These are phyloP conservation scores for Cygnus olor DNA, from an alignment of 2,797 vertebrate genomes.

Conservation along the genomic window DNA sequence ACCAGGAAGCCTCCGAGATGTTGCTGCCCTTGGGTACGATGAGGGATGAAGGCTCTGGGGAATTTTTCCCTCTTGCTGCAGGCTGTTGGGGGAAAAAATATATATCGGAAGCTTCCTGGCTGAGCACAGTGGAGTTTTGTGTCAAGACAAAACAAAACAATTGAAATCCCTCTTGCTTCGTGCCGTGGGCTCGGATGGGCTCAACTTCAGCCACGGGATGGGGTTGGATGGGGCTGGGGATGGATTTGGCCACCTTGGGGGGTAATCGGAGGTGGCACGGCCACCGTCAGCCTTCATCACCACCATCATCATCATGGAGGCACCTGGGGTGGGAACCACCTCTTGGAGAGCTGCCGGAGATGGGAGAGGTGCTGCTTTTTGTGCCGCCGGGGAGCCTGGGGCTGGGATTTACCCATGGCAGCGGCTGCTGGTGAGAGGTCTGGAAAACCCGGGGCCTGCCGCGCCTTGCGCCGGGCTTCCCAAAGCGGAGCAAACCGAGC, in stretches of 20 bases:
- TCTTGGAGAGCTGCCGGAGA: not conserved
- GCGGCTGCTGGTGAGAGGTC: not conserved
- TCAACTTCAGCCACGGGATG: not conserved
- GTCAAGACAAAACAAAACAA: not conserved
- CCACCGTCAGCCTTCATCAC: not conserved
- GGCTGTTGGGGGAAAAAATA: not conserved
- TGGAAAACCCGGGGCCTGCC: not conserved
- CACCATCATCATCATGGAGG: not conserved
- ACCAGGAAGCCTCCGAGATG: not conserved
- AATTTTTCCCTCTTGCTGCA: not conserved
- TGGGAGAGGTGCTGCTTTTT: not conserved
- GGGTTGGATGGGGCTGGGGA: not conserved
- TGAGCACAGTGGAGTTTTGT: not conserved
- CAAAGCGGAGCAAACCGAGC: not conserved
- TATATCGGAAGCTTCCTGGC: not conserved
- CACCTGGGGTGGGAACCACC: not conserved
- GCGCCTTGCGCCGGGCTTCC: not conserved
- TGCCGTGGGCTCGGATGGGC: not conserved
- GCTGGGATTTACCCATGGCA: not conserved
- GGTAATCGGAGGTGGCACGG: not conserved
- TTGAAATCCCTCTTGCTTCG: not conserved
- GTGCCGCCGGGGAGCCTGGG: not conserved
- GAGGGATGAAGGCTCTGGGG: not conserved
- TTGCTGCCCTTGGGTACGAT: not conserved
- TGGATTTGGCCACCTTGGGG: not conserved